Percentiles rank a stretch among this genome's conserved stretches.
phyloP scores from a whole-genome alignment of 2,888 invertebrate species.

The Muschampia plurimacula region DNA sequence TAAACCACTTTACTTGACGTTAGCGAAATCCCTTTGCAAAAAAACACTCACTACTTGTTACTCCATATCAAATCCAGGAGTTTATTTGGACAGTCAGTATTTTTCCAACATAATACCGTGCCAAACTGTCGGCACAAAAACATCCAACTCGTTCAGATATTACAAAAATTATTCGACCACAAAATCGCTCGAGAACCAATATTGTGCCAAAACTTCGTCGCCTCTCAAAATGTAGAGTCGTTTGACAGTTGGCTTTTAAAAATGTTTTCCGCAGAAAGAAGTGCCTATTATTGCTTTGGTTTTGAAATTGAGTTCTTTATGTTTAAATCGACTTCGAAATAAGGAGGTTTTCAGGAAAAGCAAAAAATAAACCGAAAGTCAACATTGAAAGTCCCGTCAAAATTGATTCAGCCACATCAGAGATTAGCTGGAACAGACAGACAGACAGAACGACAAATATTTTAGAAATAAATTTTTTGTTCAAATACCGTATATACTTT shows the following conservation, averaged over 20 bases:
- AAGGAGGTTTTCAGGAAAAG: background rate
- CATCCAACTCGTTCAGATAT: conserved; percentile 31
- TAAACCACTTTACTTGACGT: no score
- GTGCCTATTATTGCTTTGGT: background rate
- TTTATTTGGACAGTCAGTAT: conserved; percentile 10
- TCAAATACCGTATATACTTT: no score
- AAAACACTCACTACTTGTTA: background rate
- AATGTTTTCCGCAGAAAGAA: conserved; percentile 1
- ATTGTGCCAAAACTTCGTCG: conserved; percentile 38
- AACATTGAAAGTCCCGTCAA: no score
- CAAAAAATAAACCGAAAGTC: no score
- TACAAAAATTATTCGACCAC: conserved; percentile 38
- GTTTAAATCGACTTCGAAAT: background rate
- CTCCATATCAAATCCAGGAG: background rate
- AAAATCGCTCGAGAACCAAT: conserved; percentile 37
- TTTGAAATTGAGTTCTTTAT: background rate
- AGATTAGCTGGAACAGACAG: no score
- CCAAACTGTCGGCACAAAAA: conserved; percentile 30
- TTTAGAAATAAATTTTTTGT: no score
- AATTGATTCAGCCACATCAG: no score
- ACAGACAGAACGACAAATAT: no score
- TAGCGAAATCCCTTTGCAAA: no score
- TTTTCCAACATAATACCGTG: conserved; percentile 25
- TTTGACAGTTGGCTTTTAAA: conserved; percentile 31
- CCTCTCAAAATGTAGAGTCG: conserved; percentile 27